These are phyloP conservation scores for Brotula barbata DNA, from an alignment of 2,797 vertebrate genomes.

Conservation along the genomic window DNA sequence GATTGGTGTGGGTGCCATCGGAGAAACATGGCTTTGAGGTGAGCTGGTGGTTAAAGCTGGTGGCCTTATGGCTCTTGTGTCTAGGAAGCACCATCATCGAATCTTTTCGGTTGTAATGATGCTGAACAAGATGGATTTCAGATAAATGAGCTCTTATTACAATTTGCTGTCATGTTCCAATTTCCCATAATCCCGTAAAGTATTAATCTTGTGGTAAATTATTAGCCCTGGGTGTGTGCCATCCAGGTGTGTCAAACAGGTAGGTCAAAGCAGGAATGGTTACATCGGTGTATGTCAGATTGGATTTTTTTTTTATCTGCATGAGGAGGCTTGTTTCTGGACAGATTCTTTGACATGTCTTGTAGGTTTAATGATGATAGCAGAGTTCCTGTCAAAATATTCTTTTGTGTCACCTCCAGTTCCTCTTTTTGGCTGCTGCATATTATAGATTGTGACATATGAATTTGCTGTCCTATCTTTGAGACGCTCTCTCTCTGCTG, in stretches of 20 bases:
- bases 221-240: conserved; percentile 49
- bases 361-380: conserved; percentile 31
- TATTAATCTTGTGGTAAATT: conserved; percentile 51
- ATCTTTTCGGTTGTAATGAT: not conserved
- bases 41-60: conserved; percentile 36
- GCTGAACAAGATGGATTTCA: not conserved
- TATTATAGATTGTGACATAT: conserved; percentile 51
- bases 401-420: conserved; percentile 31
- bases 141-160: not conserved
- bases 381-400: conserved; percentile 16
- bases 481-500: conserved; percentile 53
- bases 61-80: not conserved
- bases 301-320: no score
- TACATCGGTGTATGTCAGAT: conserved; percentile 3
- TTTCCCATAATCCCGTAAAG: conserved; percentile 13
- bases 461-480: conserved; percentile 42
- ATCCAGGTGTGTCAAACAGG: conserved; percentile 59
- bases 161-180: conserved; percentile 25
- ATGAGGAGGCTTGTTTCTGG: no score
- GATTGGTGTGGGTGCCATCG: conserved; percentile 92
- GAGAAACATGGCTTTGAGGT: conserved; percentile 93
- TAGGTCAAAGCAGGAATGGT: conserved; percentile 37
- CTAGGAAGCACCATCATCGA: not conserved
- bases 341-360: not conserved
- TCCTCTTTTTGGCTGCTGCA: conserved; percentile 9